Evolutionary conservation across 2,888 invertebrate species (phyloP).

Genomic region (Toxonevra muliebris): DNA sequence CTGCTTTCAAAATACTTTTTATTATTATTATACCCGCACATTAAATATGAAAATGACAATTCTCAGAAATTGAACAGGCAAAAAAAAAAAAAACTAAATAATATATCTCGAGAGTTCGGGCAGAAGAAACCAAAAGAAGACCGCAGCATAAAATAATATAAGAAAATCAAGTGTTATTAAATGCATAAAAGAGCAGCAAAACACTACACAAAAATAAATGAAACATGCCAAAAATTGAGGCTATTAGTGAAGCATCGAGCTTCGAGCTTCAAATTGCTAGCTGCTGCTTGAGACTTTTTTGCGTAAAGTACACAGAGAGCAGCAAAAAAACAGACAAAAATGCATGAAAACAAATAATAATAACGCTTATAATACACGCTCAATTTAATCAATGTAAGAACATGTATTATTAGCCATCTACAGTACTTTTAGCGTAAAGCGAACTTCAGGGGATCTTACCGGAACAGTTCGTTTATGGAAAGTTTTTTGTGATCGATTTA

Average conservation of each 20-base stretch:
- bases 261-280: constrained; percentile 3
- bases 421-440: no score
- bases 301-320: not conserved
- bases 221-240: constrained; percentile 16
- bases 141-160: not conserved
- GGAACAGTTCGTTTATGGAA: no score
- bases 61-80: constrained; percentile 6
- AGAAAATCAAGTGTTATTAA: constrained; percentile 13
- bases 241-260: constrained; percentile 14
- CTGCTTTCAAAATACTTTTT: constrained; percentile 7
- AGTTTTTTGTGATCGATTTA: no score
- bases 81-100: not conserved
- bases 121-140: not conserved
- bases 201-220: not conserved
- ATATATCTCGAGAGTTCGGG: not conserved
- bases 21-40: constrained; percentile 20
- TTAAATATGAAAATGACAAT: constrained; percentile 3
- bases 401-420: no score
- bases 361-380: not conserved
- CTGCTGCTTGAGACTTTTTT: not conserved
- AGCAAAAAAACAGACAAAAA: not conserved
- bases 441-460: no score
- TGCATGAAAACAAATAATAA: constrained; percentile 1
- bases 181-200: not conserved
- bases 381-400: not conserved